Evolutionary conservation across 2,113 vertebrate species (phyloP).

Genomic region (Thryonomys swinderianus): DNA sequence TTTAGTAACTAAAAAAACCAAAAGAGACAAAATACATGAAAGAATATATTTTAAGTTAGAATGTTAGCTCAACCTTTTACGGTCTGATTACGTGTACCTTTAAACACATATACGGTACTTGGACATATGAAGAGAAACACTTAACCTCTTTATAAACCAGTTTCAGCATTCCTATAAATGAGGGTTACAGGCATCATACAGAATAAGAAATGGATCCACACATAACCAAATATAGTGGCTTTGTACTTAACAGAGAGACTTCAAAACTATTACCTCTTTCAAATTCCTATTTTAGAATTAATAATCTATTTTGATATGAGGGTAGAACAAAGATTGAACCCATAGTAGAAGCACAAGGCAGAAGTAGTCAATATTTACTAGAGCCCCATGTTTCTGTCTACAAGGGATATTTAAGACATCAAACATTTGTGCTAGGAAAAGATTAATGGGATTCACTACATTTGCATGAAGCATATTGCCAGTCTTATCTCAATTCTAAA

Average conservation of each 20-base stretch:
- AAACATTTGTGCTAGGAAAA: conserved; percentile 82
- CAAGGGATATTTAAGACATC: conserved; percentile 83
- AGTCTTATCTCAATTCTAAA: conserved; percentile 82
- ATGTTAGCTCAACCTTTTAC: not conserved
- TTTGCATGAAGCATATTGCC: conserved; percentile 81
- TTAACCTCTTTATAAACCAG: not conserved
- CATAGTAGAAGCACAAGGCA: conserved; percentile 22
- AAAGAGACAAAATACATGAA: not conserved
- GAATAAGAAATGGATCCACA: not conserved
- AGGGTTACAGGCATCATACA: not conserved
- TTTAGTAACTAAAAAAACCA: not conserved
- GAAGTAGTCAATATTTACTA: conserved; percentile 25
- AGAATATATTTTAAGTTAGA: not conserved
- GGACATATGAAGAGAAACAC: not conserved
- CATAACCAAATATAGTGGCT: conserved; percentile 11
- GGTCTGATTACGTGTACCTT: not conserved
- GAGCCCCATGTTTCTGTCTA: conserved; percentile 71
- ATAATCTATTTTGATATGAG: not conserved
- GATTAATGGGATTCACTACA: conserved; percentile 83
- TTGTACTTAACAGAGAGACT: conserved; percentile 37
- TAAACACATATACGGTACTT: not conserved
- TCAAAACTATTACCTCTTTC: conserved; percentile 17
- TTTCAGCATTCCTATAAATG: not conserved
- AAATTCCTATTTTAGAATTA: conserved; percentile 31
- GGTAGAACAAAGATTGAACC: not conserved